These are phyloP conservation scores for Paedocypris sp. DNA, from an alignment of 2,113 vertebrate genomes.

Conservation along the genomic window DNA sequence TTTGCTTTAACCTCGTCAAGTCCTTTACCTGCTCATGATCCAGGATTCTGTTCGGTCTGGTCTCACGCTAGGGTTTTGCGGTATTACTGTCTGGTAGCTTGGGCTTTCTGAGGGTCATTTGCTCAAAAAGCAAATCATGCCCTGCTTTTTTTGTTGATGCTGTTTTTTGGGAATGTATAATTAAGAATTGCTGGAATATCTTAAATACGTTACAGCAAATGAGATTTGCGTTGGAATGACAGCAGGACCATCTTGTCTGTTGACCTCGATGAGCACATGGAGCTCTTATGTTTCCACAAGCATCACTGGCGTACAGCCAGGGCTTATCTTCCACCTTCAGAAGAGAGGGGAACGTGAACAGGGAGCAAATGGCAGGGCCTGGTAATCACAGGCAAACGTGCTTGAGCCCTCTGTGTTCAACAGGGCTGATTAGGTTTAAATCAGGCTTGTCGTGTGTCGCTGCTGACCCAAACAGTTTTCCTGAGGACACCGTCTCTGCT, in stretches of 20 bases:
- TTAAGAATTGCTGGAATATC: too few relatives aligned
- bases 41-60: neutral
- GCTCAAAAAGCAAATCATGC: too few relatives aligned
- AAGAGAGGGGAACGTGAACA: neutral
- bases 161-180: too few relatives aligned
- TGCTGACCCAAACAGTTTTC: neutral
- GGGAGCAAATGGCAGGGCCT: neutral
- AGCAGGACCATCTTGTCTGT: slow-evolving; percentile 8
- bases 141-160: too few relatives aligned
- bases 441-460: neutral
- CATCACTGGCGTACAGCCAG: neutral
- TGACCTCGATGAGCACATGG: neutral
- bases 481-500: neutral
- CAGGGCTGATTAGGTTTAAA: slow-evolving; percentile 2
- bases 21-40: neutral
- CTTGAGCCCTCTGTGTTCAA: neutral
- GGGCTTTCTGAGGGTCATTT: too few relatives aligned
- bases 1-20: neutral
- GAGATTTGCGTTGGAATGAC: too few relatives aligned
- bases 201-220: too few relatives aligned
- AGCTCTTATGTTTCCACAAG: slow-evolving; percentile 1
- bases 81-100: too few relatives aligned
- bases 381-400: neutral
- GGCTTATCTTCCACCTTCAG: slow-evolving; percentile 14
- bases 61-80: neutral